phyloP scores from a whole-genome alignment of 2,113 vertebrate genomes.

The Oryzias javanicus region DNA sequence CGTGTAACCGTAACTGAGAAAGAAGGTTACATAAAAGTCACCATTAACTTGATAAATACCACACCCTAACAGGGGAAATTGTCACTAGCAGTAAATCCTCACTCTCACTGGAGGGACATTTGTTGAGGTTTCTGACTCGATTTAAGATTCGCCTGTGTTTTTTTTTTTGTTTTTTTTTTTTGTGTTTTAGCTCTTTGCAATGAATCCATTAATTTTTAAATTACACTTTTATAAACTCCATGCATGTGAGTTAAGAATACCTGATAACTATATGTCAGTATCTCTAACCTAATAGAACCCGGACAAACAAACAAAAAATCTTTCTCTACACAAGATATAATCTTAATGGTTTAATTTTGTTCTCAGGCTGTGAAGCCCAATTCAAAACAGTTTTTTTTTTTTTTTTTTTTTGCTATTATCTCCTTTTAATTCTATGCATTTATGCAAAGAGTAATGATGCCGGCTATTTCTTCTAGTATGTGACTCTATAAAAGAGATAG shows the following conservation, averaged over 20 bases:
- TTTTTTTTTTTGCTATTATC: background rate
- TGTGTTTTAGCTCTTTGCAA: too few relatives aligned
- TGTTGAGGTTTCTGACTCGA: constrained; percentile 29
- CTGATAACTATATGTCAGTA: too few relatives aligned
- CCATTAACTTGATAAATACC: constrained; percentile 55
- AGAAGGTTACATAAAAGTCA: constrained; percentile 57
- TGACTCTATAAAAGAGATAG: constrained; percentile 46
- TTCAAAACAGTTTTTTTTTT: background rate
- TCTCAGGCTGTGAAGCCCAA: background rate
- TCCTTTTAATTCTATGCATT: background rate
- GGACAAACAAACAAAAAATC: too few relatives aligned
- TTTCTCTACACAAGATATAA: too few relatives aligned
- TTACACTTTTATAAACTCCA: background rate
- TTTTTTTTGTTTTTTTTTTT: too few relatives aligned
- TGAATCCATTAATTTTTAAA: background rate
- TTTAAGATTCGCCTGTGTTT: constrained; percentile 26
- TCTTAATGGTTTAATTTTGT: too few relatives aligned
- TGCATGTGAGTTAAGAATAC: too few relatives aligned
- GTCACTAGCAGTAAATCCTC: constrained; percentile 43
- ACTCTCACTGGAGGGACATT: constrained; percentile 6
- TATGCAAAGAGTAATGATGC: background rate
- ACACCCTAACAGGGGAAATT: constrained; percentile 36
- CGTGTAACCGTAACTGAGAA: constrained; percentile 16
- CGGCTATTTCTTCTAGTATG: background rate
- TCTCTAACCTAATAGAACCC: too few relatives aligned